Conservation (phyloP, 2,888 invertebrate species). For the Hydriomena furcata region DNA sequence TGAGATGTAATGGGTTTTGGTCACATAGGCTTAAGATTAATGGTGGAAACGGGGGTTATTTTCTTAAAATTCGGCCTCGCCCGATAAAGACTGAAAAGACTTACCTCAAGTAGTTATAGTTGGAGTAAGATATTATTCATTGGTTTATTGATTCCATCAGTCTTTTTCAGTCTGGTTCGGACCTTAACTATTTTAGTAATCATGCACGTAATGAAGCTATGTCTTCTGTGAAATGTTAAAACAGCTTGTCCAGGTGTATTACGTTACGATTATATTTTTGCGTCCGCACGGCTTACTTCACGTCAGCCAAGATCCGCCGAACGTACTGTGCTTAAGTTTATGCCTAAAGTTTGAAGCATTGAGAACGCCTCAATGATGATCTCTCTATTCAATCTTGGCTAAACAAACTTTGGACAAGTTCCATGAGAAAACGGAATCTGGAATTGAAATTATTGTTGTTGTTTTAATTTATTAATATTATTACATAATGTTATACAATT, state of each 20-base stretch:
- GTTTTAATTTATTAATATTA: slow-evolving; percentile 18
- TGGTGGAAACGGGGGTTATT: not conserved
- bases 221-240: not conserved
- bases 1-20: not conserved
- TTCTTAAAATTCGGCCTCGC: slow-evolving; percentile 16
- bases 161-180: slow-evolving; percentile 19
- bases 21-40: not conserved
- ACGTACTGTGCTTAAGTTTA: too few relatives aligned
- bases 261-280: too few relatives aligned
- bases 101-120: slow-evolving; percentile 13
- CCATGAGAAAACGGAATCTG: slow-evolving; percentile 10
- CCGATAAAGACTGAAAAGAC: slow-evolving; percentile 25
- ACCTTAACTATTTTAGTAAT: slow-evolving; percentile 15
- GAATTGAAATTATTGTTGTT: slow-evolving; percentile 17
- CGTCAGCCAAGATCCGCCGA: too few relatives aligned
- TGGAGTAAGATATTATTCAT: slow-evolving; percentile 9
- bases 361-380: not conserved
- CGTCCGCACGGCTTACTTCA: too few relatives aligned
- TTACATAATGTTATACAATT: not conserved
- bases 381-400: not conserved
- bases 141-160: too few relatives aligned
- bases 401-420: slow-evolving; percentile 4
- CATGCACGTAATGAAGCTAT: slow-evolving; percentile 1
- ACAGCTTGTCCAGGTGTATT: slow-evolving; percentile 7
- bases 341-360: not conserved